Percentiles rank a stretch among this genome's conserved stretches.
Evolutionary conservation across 1,140 invertebrate species (phyloP).

Genomic region (Drosophila ohnishii): DNA sequence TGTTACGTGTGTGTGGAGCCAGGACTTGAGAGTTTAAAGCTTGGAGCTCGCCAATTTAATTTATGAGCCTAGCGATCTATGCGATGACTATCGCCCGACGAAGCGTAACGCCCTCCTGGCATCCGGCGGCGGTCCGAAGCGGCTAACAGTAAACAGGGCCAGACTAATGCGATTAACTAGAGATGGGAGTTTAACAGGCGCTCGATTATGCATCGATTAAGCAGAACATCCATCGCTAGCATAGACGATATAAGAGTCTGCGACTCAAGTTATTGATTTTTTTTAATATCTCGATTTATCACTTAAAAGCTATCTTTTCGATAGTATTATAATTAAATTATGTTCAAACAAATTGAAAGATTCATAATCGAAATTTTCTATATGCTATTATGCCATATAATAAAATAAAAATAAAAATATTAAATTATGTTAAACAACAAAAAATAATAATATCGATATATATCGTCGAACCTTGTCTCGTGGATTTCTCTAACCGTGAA

Average conservation of each 20-base stretch:
- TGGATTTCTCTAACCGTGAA: neutral
- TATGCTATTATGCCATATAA: too few relatives aligned
- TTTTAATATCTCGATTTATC: too few relatives aligned
- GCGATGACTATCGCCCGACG: slow-evolving; percentile 57
- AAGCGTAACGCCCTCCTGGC: slow-evolving; percentile 61
- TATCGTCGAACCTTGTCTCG: slow-evolving; percentile 9
- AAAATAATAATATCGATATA: too few relatives aligned
- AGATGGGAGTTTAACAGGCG: slow-evolving; percentile 1
- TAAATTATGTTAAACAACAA: too few relatives aligned
- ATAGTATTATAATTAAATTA: too few relatives aligned
- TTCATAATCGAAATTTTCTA: too few relatives aligned
- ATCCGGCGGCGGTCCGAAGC: slow-evolving; percentile 22
- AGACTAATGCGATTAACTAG: slow-evolving; percentile 24
- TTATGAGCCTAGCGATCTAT: slow-evolving; percentile 59
- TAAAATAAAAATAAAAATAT: too few relatives aligned
- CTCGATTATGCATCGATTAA: neutral
- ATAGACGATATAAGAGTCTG: too few relatives aligned
- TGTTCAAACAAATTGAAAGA: too few relatives aligned
- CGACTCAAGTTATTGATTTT: too few relatives aligned
- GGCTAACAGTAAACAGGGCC: slow-evolving; percentile 39
- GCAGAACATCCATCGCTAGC: too few relatives aligned
- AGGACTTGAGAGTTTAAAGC: slow-evolving; percentile 7
- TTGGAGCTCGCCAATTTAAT: slow-evolving; percentile 52
- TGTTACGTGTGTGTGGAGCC: slow-evolving; percentile 20
- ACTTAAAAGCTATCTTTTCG: too few relatives aligned